phyloP scores from a whole-genome alignment of 1,140 invertebrate species.

The Drosophila biarmipes region DNA sequence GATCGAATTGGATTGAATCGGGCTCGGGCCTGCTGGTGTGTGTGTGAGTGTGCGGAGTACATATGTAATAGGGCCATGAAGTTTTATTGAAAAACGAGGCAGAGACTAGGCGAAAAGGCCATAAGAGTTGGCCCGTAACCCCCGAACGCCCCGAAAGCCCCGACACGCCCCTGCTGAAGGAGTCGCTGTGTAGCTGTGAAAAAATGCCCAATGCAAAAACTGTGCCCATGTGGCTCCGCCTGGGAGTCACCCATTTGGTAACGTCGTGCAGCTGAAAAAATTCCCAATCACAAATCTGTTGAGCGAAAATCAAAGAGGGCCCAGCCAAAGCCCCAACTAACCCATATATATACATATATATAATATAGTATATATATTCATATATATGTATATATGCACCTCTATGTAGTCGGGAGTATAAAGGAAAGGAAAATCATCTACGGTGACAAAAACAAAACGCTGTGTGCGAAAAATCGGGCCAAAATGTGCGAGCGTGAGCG shows the following conservation, averaged over 20 bases:
- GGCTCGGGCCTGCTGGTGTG: slow-evolving; percentile 57
- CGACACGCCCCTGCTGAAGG: slow-evolving; percentile 11
- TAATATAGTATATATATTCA: background rate
- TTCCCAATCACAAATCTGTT: slow-evolving; percentile 37
- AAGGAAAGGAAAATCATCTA: background rate
- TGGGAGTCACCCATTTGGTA: slow-evolving; percentile 53
- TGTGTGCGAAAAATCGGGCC: slow-evolving; percentile 48
- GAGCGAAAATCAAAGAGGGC: slow-evolving; percentile 36
- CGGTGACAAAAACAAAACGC: slow-evolving; percentile 41
- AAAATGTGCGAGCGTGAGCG: slow-evolving; percentile 55
- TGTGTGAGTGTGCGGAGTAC: slow-evolving; percentile 69
- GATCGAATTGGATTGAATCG: slow-evolving; percentile 28
- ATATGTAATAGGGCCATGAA: slow-evolving; percentile 78
- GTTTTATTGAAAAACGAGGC: slow-evolving; percentile 74
- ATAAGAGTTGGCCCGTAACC: slow-evolving; percentile 20
- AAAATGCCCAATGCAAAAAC: slow-evolving; percentile 48
- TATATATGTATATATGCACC: slow-evolving; percentile 2
- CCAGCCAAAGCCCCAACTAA: slow-evolving; percentile 14
- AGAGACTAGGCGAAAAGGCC: slow-evolving; percentile 42
- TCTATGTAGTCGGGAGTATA: slow-evolving; percentile 10
- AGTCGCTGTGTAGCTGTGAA: slow-evolving; percentile 12
- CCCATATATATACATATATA: slow-evolving; percentile 3
- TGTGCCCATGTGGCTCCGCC: slow-evolving; percentile 58
- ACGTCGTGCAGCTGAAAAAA: slow-evolving; percentile 48
- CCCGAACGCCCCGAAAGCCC: background rate